Conservation (phyloP, 2,888 invertebrate genomes). For the Melinaea marsaeus region DNA sequence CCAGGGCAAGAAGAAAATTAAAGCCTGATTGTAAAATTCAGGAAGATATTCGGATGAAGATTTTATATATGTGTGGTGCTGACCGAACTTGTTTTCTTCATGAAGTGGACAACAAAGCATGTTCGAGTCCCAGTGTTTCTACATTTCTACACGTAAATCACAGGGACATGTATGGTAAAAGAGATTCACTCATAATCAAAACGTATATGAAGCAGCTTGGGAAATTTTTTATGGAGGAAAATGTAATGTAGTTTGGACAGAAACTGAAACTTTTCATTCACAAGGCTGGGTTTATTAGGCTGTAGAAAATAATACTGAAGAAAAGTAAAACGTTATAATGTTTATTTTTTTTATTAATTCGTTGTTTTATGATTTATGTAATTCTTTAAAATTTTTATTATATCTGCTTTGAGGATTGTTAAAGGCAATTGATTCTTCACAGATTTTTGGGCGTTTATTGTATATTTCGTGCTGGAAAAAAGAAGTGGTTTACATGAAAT, state of each 20-base stretch:
- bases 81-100: constrained; percentile 52
- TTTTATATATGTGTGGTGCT: constrained; percentile 49
- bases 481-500: constrained; percentile 48
- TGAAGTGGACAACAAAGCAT: constrained; percentile 57
- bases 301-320: constrained; percentile 36
- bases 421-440: constrained; percentile 69
- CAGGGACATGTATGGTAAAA: constrained; percentile 60
- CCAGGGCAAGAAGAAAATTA: constrained; percentile 45
- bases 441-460: constrained; percentile 74
- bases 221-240: constrained; percentile 67
- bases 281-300: constrained; percentile 73
- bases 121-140: constrained; percentile 54
- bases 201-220: constrained; percentile 75
- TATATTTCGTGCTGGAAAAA: constrained; percentile 62
- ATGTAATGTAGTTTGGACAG: constrained; percentile 71
- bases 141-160: constrained; percentile 56
- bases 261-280: constrained; percentile 68
- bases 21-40: constrained; percentile 54
- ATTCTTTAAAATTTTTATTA: constrained; percentile 59
- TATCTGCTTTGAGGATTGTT: constrained; percentile 81
- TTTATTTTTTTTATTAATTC: not conserved
- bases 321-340: constrained; percentile 22
- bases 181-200: constrained; percentile 53
- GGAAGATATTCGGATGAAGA: constrained; percentile 66
- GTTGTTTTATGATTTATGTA: constrained; percentile 41